Base-by-base conservation (phyloP, 2,888 invertebrate species). In the Pristionchus entomophagus region DNA sequence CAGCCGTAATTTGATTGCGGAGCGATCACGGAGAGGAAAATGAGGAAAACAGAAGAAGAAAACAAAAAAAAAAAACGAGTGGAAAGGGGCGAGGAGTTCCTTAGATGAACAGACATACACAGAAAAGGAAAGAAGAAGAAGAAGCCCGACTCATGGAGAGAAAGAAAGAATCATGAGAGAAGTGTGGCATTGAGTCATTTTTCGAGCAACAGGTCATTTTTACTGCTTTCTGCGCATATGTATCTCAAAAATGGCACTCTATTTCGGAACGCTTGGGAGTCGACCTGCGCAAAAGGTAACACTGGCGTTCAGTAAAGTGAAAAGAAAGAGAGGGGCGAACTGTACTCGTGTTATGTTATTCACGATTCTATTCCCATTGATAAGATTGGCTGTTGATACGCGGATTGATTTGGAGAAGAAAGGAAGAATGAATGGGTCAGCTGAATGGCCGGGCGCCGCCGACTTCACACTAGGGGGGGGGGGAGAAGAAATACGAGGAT, bases 41-140 rank as follows among this genome's bases (percentile, higher is more conserved):
- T 26, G 38, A 45, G 35, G 14, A n/a, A 26, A 38, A 45, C 26
- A 49, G n/a, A 77, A 77, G 38, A 77, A n/a, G 77, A 26, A n/a
- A 45, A 77, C 49, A 49, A 77, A 45, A 41, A n/a, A 29, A 45
- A 45, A 77, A 19, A 77, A 49, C 41, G 26, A 77, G 77, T n/a
- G 38, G 77, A 49, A 77, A 77, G 49, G n/a, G 59, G 59, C 26
- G 45, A 8, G 77, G 77, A 77, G 41, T 77, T 45, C 77, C 69
- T 6, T n/a, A n/a, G n/a, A n/a, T n/a, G n/a, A n/a, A 45, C 32
- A 77, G n/a, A 35, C 29, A 62, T 29, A 59, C 26, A 22, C 6
- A 65, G 14, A 65, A 32, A n/a, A 45, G 26, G 77, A 45, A 45
- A 49, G 38, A 35, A 19, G 69, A 38, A 77, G 65, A 65, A 12